Base-by-base conservation (phyloP, 1,140 invertebrate species). In the Drosophila fuyamai region DNA sequence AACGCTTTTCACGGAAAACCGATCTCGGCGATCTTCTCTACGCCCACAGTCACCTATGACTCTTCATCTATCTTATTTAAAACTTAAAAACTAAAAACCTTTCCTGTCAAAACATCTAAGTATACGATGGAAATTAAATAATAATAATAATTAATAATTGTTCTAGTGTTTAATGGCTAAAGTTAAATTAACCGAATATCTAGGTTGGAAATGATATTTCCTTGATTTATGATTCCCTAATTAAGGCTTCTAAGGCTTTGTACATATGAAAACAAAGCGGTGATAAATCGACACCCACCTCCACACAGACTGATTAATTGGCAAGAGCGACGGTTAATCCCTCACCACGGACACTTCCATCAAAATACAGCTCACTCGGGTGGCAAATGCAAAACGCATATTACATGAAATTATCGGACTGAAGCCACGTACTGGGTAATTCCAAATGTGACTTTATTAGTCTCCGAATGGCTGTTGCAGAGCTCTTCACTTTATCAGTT, bases 181-280 rank as follows among this genome's bases (percentile, higher is more conserved):
- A 8, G 7, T 14, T 9, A 10, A 35, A 32, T 29, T 5, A 32
- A 32, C 3, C 14, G 0, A 18, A 53, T 5, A 10, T 14, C 6
- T 9, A 27, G 8, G 8, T 48, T 62, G 7, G 50, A 27, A 32
- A 60, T 35, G 35, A 48, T 48, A 43, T 35, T 32, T 51, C 61
- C 66, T 82, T 79, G 76, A 84, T 84, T 84, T 84, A 84, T 85
- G 68, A 65, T 44, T 32, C 44, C 35, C 59, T 70, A 84, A 85
- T 80, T 41, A 84, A 79, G 68, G 47, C 54, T 73, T 47, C 63
- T 51, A 41, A 43, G 43, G 23, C 48, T 29, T 38, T 18, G 41
- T 35, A 54, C 9, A 18, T 27, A 29, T 1, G 35, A 12, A 47
- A 62, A 77, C 81, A 82, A 81, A 77, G 68, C 62, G 66, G 50